Evolutionary conservation across 2,888 invertebrate genomes (phyloP), one percentile per base, ranked within the genome.

Genomic region (Hedya salicella): DNA sequence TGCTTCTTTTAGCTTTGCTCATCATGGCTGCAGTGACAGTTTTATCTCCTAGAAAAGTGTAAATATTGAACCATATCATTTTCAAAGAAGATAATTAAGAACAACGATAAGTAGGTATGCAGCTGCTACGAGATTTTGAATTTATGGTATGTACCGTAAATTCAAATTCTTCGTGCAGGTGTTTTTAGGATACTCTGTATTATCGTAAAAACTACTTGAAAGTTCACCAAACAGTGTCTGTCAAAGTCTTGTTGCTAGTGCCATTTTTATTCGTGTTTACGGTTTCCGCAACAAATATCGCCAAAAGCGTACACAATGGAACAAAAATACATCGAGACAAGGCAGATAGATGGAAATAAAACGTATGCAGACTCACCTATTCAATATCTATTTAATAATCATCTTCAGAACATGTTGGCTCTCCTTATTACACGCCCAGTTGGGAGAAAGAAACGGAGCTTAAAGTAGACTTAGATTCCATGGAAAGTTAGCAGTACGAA

Each of bases 291-390:
- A 60, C 30, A 46, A 46, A 65, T 53, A 53, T 39, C 30, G 9
- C 30, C 52, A 39, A 59, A 63, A 53, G 16, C 46, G 36, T 52
- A 17, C 50, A 62, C 42, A 63, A 63, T 42, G 39, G 39, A 40
- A 60, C 52, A 59, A 65, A 65, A 60, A 65, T 59, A 65, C 59
- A 65, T 53, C 46, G 39, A 46, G 59, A 46, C 65, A 40, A 19
- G 52, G 25, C 52, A 52, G 52, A 65, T 65, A 59, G 52, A 56
- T 56, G 49, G 56, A 32, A 48, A 48, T 14, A 32, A 57, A 63
- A 53, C 39, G 65, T 65, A 65, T 53, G 65, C 65, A 65, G 59
- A 39, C 21, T 59, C 44, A 36, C 44, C 53, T 13, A 36, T 25
- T 40, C 46, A 46, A 39, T 36, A 60, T 36, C 2, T 5, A 46